phyloP scores from a whole-genome alignment of 2,888 invertebrate species.

The Leucania comma region DNA sequence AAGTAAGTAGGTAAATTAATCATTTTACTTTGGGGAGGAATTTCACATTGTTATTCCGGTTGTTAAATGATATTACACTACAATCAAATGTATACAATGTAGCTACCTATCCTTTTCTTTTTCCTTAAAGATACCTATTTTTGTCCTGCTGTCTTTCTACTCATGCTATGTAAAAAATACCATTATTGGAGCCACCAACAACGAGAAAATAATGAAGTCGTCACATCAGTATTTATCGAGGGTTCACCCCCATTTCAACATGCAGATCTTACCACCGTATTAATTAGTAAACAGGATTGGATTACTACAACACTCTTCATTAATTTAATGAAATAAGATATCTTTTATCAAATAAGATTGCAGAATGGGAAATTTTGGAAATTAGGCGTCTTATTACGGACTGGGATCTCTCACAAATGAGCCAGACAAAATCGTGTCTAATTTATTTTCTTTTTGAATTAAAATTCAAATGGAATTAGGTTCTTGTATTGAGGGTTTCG shows the following conservation, averaged over 20 bases:
- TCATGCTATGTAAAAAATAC: no score
- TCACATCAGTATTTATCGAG: constrained; percentile 47
- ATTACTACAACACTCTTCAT: constrained; percentile 81
- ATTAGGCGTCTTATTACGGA: constrained; percentile 67
- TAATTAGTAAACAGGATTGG: constrained; percentile 81
- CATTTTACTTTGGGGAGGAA: background rate
- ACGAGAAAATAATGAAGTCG: constrained; percentile 38
- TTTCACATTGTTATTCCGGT: background rate
- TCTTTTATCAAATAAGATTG: constrained; percentile 76
- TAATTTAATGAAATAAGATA: constrained; percentile 86
- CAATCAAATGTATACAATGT: no score
- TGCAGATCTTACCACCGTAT: constrained; percentile 70
- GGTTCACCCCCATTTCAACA: constrained; percentile 42
- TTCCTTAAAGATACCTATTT: no score
- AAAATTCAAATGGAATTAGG: constrained; percentile 69
- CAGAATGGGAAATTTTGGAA: constrained; percentile 75
- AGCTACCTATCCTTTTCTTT: no score
- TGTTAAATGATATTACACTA: constrained; percentile 9
- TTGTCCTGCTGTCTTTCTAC: no score
- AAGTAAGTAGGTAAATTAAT: background rate
- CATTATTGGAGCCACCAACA: constrained; percentile 21
- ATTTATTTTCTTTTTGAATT: constrained; percentile 72
- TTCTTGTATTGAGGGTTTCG: constrained; percentile 58
- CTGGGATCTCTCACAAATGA: constrained; percentile 63
- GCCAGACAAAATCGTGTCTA: constrained; percentile 71